Evolutionary conservation across 2,113 vertebrate species (phyloP), one percentile per base, ranked within the genome.

Genomic region (Xenopus laevis): DNA sequence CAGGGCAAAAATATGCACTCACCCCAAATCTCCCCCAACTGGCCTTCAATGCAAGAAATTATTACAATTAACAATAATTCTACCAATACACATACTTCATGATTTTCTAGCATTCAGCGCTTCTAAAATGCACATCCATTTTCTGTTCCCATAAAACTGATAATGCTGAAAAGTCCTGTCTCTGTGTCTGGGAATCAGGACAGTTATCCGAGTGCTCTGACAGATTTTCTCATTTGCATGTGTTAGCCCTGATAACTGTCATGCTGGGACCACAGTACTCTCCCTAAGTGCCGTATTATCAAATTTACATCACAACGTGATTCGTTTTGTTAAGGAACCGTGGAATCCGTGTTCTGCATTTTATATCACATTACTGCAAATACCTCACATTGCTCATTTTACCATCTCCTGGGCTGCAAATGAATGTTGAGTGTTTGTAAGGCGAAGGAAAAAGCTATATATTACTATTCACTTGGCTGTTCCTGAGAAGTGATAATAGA

Each of bases 401-500:
- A 1, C 53, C 46, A 27, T 44, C 65, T 77, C 68, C 60, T 71
- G 77, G 72, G 74, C 68, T 64, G 21, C 71, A 68, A 79, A 70
- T 78, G 7, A 0, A 62, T 65, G 57, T 71, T 4, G 4, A 70
- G 46, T 59, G 72, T 77, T 71, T 79, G 71, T 73, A 65, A 78
- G 72, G 33, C 70, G 21, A 57, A 40, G 8, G 33, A 27, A 27
- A 27, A 27, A 27, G 23, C 23, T 27, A 27, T 27, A 57, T 23
- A 79, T 82, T 83, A 79, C 71, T 65, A 83, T 87, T 79, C 79
- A 81, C 78, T 76, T 17, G 79, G 79, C 83, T 82, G 81, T 60
- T 82, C 65, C 79, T 71, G 72, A 0, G 33, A 15, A 83, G 83
- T 80, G 61, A 13, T 84, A 87, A 87, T 82, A 88, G 83, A 88